Percentiles rank a stretch among this genome's conserved stretches.
These are phyloP conservation scores for Hapalemur alaotrensis DNA, from an alignment of 2,797 vertebrate genomes.

Conservation along the genomic window DNA sequence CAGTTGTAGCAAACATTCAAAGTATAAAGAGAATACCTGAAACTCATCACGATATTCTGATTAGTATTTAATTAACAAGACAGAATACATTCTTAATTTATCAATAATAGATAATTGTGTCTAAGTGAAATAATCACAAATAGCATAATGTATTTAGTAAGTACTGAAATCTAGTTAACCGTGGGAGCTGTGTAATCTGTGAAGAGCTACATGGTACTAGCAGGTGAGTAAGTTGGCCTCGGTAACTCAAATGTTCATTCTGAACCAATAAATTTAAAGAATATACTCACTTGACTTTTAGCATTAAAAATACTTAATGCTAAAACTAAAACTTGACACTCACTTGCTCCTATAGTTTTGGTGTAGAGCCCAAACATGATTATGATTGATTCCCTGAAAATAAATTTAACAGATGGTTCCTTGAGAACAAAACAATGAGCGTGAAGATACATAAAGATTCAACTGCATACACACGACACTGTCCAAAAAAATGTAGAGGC, in stretches of 20 bases:
- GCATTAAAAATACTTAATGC: neutral
- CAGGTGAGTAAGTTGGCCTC: neutral
- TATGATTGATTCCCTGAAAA: neutral
- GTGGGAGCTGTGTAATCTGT: neutral
- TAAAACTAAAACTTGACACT: conserved; percentile 20
- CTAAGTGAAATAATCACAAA: neutral
- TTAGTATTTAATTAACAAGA: neutral
- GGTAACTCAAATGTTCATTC: neutral
- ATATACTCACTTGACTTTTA: neutral
- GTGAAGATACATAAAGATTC: neutral
- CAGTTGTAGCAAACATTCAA: neutral
- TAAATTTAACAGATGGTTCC: neutral
- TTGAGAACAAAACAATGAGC: neutral
- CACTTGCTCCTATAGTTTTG: neutral
- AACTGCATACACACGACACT: neutral
- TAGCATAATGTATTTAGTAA: neutral
- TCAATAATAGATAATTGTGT: neutral
- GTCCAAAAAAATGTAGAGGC: neutral
- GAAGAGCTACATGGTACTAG: neutral
- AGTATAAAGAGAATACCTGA: neutral
- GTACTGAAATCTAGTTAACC: neutral
- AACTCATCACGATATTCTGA: neutral
- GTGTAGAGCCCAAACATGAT: neutral
- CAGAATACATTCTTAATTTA: neutral
- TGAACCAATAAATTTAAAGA: neutral